phyloP scores from a whole-genome alignment of 2,888 invertebrate genomes.

The Amiota mariae region DNA sequence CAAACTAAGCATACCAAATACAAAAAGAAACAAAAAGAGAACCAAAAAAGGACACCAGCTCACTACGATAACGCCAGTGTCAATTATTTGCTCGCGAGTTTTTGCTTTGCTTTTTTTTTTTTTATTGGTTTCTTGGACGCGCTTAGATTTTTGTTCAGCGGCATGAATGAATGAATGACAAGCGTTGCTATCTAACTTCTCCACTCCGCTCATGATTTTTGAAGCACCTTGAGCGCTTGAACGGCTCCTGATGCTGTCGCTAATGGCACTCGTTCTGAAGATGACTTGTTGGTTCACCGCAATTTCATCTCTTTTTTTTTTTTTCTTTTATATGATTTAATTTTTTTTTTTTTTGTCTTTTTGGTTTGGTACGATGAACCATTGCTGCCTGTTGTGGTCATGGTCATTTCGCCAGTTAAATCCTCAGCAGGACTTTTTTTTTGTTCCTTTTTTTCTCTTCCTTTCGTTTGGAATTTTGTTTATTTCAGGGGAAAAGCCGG shows the following conservation, averaged over 20 bases:
- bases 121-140: constrained; percentile 21
- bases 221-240: constrained; percentile 38
- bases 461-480: constrained; percentile 24
- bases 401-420: constrained; percentile 45
- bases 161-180: constrained; percentile 13
- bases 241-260: constrained; percentile 31
- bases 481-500: constrained; percentile 38
- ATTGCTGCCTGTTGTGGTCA: constrained; percentile 45
- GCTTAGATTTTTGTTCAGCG: constrained; percentile 44
- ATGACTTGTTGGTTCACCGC: constrained; percentile 49
- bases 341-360: constrained; percentile 34
- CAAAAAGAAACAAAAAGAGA: constrained; percentile 36
- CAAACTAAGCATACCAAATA: constrained; percentile 37
- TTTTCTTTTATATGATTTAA: neutral
- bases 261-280: constrained; percentile 54
- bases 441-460: constrained; percentile 30
- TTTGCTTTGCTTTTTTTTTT: neutral
- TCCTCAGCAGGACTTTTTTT: constrained; percentile 30
- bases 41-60: constrained; percentile 28
- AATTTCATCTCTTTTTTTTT: neutral
- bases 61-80: constrained; percentile 50
- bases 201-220: neutral
- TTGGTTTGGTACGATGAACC: constrained; percentile 28
- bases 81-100: constrained; percentile 54
- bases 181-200: constrained; percentile 29